Conservation (phyloP, 1,140 invertebrate genomes). For the Neodiprion lecontei region DNA sequence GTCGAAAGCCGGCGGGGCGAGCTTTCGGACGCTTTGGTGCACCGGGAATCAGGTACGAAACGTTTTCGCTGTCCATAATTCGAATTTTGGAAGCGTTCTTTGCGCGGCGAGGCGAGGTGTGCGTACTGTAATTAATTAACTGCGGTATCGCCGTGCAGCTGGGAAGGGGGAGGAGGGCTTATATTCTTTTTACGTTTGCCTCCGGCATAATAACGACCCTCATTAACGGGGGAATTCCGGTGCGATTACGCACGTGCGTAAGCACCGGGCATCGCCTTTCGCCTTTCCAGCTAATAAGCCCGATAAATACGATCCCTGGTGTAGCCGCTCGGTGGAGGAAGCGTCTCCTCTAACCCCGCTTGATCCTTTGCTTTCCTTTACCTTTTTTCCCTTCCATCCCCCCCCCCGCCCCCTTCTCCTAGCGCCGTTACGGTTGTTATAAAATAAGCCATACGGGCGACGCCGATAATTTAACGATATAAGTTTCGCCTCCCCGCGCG, state of each 20-base stretch:
- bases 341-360: no score
- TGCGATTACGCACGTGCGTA: not conserved
- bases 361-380: no score
- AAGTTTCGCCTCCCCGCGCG: not conserved
- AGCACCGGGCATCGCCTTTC: not conserved
- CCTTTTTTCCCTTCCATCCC: no score
- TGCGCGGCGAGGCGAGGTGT: no score
- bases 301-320: not conserved
- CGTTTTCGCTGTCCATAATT: no score
- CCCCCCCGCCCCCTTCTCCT: not conserved
- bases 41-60: no score
- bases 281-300: not conserved
- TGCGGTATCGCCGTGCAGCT: no score
- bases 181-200: not conserved
- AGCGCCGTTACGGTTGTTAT: not conserved
- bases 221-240: not conserved
- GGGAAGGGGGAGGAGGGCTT: not conserved
- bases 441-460: slow-evolving; percentile 16
- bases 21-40: no score
- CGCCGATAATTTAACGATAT: slow-evolving; percentile 12
- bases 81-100: no score
- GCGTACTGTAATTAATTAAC: no score
- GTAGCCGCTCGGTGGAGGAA: no score
- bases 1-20: no score
- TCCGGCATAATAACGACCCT: not conserved